Evolutionary conservation across 1,140 invertebrate genomes (phyloP).

Genomic region (Ooceraea biroi): DNA sequence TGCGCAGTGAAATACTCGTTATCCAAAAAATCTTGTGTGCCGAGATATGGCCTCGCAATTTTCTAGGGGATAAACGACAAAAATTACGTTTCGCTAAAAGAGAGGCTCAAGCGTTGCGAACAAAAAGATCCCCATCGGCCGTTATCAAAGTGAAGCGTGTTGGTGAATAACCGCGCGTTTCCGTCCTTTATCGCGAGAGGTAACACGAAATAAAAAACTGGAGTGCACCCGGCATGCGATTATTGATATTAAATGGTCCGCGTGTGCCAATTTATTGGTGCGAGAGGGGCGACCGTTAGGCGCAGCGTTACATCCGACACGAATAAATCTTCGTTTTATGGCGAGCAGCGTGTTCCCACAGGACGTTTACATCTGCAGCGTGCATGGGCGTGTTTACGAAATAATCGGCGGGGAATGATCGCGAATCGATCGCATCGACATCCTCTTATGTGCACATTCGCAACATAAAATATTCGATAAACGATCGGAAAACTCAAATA

Average conservation of each 20-base stretch:
- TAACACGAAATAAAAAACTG: background rate
- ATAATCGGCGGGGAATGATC: slow-evolving; percentile 72
- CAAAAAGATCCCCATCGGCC: too few species aligned
- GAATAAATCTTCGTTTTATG: slow-evolving; percentile 78
- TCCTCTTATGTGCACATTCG: background rate
- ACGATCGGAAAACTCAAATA: slow-evolving; percentile 1
- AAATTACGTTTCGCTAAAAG: background rate
- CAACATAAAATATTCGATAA: slow-evolving; percentile 11
- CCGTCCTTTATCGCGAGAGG: background rate
- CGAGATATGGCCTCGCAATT: slow-evolving; percentile 5
- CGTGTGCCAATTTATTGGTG: slow-evolving; percentile 58
- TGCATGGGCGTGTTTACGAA: slow-evolving; percentile 70
- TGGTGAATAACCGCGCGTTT: background rate
- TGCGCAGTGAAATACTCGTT: background rate
- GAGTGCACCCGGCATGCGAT: background rate
- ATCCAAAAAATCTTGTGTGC: background rate
- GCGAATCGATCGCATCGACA: slow-evolving; percentile 25
- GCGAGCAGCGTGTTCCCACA: slow-evolving; percentile 38
- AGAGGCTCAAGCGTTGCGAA: background rate
- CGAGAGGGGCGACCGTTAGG: background rate
- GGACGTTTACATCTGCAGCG: slow-evolving; percentile 73
- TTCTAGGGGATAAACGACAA: background rate
- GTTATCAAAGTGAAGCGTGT: background rate
- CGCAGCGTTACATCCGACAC: slow-evolving; percentile 67
- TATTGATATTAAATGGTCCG: slow-evolving; percentile 54